phyloP scores from a whole-genome alignment of 23 tunicate species.

The Halocynthia aurantium region DNA sequence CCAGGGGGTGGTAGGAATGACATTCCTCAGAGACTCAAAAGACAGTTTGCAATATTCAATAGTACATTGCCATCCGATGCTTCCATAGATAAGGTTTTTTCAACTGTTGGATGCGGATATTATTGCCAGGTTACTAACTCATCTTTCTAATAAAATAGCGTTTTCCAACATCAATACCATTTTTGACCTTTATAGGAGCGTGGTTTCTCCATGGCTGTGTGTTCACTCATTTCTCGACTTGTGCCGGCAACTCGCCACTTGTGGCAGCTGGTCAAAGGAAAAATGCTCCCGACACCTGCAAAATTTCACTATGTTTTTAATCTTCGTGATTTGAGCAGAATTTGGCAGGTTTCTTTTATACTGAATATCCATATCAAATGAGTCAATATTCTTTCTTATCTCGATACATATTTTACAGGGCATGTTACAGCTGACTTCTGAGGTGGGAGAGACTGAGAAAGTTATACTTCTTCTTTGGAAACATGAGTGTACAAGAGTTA shows the following conservation, averaged over 20 bases:
- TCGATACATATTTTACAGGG: constrained; percentile 26
- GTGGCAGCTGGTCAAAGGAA: constrained; percentile 86
- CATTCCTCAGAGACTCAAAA: constrained; percentile 89
- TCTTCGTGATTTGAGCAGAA: constrained; percentile 82
- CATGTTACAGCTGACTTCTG: constrained; percentile 60
- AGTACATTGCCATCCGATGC: constrained; percentile 90
- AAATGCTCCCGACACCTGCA: constrained; percentile 99
- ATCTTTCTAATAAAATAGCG: neutral
- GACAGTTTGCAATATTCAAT: constrained; percentile 92
- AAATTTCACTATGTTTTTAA: constrained; percentile 96
- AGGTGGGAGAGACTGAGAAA: constrained; percentile 30
- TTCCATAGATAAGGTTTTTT: constrained; percentile 89
- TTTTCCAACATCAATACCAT: neutral
- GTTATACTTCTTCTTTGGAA: constrained; percentile 73
- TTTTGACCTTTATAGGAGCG: constrained; percentile 32
- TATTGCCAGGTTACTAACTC: constrained; percentile 50
- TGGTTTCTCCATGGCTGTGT: constrained; percentile 34
- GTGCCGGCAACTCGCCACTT: constrained; percentile 70
- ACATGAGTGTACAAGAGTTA: constrained; percentile 86
- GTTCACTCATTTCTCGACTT: constrained; percentile 28
- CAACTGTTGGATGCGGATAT: constrained; percentile 89
- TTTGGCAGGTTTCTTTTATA: constrained; percentile 75
- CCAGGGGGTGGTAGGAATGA: constrained; percentile 98
- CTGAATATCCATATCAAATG: neutral
- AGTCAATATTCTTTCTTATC: neutral